These are phyloP conservation scores for Acanthurus leucopareius DNA, from an alignment of 2,797 vertebrate genomes.

Conservation along the genomic window DNA sequence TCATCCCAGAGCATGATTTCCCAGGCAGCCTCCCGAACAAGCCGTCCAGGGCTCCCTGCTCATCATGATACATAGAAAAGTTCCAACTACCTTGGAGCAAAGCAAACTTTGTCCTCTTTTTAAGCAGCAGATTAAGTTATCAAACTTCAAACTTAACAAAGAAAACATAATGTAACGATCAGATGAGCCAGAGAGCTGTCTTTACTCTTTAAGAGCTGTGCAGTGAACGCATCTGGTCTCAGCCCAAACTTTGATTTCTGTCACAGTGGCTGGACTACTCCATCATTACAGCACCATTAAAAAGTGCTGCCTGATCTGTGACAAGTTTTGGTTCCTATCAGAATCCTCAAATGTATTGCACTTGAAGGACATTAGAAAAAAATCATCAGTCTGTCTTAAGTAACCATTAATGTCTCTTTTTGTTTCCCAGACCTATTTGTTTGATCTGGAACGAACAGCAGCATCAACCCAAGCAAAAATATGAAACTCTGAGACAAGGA, in stretches of 20 bases:
- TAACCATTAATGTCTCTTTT: not conserved
- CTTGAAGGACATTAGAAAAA: not conserved
- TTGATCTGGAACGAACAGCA: conserved; percentile 3
- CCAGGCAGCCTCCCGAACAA: conserved; percentile 31
- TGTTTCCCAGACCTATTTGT: not conserved
- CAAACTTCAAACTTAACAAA: conserved; percentile 21
- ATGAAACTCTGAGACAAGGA: not conserved
- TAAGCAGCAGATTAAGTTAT: conserved; percentile 29
- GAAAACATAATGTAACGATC: not conserved
- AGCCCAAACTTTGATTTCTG: conserved; percentile 43
- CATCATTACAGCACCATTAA: conserved; percentile 4
- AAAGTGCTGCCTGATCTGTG: conserved; percentile 21
- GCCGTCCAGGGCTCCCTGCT: conserved; percentile 4
- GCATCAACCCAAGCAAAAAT: not conserved
- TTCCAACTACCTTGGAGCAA: not conserved
- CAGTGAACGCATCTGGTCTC: conserved; percentile 19
- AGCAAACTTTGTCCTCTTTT: not conserved
- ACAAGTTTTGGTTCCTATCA: conserved; percentile 22
- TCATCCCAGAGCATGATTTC: conserved; percentile 29
- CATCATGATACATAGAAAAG: conserved; percentile 5
- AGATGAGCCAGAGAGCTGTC: not conserved
- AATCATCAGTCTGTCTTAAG: not conserved
- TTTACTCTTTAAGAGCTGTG: not conserved
- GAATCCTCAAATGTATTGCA: not conserved
- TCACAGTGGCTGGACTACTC: conserved; percentile 27